phyloP scores from a whole-genome alignment of 2,113 vertebrate species.

The Scytalopus superciliaris region DNA sequence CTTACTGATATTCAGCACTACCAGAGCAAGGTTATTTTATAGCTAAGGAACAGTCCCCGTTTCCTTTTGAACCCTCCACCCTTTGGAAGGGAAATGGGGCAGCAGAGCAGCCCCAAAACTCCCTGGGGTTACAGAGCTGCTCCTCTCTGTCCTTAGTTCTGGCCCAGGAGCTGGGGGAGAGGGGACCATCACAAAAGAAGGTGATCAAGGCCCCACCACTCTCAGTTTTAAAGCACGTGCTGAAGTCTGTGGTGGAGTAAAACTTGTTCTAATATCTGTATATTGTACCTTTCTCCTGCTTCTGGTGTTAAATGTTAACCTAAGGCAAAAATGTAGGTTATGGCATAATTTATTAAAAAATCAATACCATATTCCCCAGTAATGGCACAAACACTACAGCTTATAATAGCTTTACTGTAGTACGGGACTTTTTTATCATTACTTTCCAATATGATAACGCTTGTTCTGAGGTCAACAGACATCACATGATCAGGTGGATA shows the following conservation, averaged over 20 bases:
- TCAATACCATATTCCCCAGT: slow-evolving; percentile 65
- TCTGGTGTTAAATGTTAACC: slow-evolving; percentile 53
- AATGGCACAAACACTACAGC: slow-evolving; percentile 58
- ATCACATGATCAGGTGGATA: slow-evolving; percentile 12
- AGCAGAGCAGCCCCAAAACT: background rate
- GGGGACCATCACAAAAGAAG: background rate
- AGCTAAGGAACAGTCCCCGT: background rate
- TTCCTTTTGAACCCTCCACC: background rate
- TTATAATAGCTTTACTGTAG: slow-evolving; percentile 60
- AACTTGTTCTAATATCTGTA: background rate
- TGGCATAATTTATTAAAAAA: slow-evolving; percentile 67
- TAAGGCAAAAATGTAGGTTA: slow-evolving; percentile 56
- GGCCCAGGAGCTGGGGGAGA: background rate
- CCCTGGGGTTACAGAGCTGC: background rate
- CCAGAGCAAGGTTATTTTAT: background rate
- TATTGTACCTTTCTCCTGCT: slow-evolving; percentile 13
- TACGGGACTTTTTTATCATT: slow-evolving; percentile 54
- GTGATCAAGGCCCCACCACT: background rate
- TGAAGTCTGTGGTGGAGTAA: background rate
- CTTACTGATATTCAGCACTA: background rate
- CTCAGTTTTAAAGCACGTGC: background rate
- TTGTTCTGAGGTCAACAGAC: slow-evolving; percentile 63
- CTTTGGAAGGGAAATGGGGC: background rate
- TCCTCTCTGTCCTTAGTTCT: background rate
- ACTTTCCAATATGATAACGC: slow-evolving; percentile 56